phyloP scores from a whole-genome alignment of 2,888 invertebrate genomes.

The Rhamphomyia laevipes region DNA sequence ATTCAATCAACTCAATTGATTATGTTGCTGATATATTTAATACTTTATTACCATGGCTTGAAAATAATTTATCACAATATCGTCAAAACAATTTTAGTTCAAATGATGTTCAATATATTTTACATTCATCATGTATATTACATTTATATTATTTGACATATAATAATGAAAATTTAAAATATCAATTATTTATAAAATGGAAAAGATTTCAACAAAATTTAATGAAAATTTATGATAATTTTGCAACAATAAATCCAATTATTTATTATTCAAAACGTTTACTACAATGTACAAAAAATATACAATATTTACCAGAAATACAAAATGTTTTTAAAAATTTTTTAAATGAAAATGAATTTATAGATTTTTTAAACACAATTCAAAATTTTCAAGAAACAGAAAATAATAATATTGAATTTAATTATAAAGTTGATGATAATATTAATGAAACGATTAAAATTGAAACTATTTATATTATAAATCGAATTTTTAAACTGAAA shows the following conservation, averaged over 20 bases:
- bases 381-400: no score
- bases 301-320: not conserved
- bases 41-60: not conserved
- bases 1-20: no score
- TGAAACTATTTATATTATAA: not conserved
- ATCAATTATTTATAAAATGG: slow-evolving; percentile 2
- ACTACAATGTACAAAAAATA: not conserved
- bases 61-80: not conserved
- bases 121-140: not conserved
- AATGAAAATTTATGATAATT: not conserved
- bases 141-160: not conserved
- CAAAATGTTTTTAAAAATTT: not conserved
- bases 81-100: not conserved
- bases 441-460: not conserved
- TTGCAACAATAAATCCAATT: not conserved
- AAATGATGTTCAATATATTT: not conserved
- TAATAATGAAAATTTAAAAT: not conserved
- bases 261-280: not conserved
- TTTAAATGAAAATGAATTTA: not conserved
- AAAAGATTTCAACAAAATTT: not conserved
- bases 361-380: not conserved
- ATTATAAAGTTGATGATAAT: not conserved
- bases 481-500: slow-evolving; percentile 3
- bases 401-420: not conserved
- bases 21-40: not conserved